Evolutionary conservation across 2,113 vertebrate genomes (phyloP), one percentile per base, ranked within the genome.

Genomic region (Callipepla californica): DNA sequence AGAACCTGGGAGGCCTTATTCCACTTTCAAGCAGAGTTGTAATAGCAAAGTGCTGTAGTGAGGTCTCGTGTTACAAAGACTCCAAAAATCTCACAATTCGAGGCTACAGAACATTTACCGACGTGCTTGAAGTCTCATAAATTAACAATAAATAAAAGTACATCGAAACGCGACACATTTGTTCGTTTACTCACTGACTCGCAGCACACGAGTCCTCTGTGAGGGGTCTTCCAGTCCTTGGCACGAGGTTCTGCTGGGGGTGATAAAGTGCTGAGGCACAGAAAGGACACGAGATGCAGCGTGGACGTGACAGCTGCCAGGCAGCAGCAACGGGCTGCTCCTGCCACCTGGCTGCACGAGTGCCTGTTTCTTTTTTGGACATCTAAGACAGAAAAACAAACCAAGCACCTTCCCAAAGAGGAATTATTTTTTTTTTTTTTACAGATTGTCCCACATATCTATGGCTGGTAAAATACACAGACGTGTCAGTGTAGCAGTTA

Each of bases 231-330:
- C 95, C 89, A 97, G 91, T 93, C 90, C 88, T 77, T 89, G 92
- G 90, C 93, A 95, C 72, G 63, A 97, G 96, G 95, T 95, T 95
- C 97, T 97, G 91, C 96, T 95, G 93, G 92, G 93, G 7, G 36
- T 96, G 68, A 89, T 98, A 98, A 98, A 98, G 98, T 98, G 98
- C 98, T 97, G 95, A 98, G 97, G 96, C 95, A 88, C 74, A 90
- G 90, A 91, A 93, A 96, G 83, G 94, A 92, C 62, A 10, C 75
- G 76, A 62, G 96, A 87, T 69, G 18, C 45, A 25, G 68, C 80
- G 20, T 77, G 78, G 85, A 89, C 68, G 47, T 18, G 47, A 79
- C 65, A 59, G 93, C 85, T 95, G 91, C 88, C 53, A 51, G 93
- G 96, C 95, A 63, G 95, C 85, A 95, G 89, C 87, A 88, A 92